Evolutionary conservation across 2,113 vertebrate species (phyloP), one percentile per base, ranked within the genome.

Genomic region (Meleagris gallopavo): DNA sequence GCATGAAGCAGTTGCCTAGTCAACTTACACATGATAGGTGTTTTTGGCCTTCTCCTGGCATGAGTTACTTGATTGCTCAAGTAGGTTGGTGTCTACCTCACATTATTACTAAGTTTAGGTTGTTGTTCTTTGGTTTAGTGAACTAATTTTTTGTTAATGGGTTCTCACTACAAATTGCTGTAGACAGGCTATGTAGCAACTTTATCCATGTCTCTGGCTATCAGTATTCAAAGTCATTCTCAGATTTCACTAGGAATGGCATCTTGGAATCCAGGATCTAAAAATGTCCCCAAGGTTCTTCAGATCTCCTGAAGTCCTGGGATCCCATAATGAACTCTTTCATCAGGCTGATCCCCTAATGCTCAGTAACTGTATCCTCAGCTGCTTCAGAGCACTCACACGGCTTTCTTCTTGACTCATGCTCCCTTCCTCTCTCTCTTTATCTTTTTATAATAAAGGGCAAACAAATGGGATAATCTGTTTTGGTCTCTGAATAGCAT

Each of bases 21-120:
- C 77, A n/a, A 22, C 30, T 70, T 74, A 11, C 0, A 0, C 0
- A 0, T 67, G 77, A n/a, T 36, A 79, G 52, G 46, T 67, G 89
- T 76, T 79, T 67, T 87, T 75, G 75, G 58, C 81, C 71, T 79
- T 92, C 54, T 88, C 32, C 45, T 91, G 50, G 21, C 6, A 0
- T 52, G 71, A 52, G 17, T 73, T 27, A 80, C 34, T 83, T 75
- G 36, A 62, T 77, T 89, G n/a, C 73, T 69, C 52, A 79, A 84
- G 43, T 43, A 77, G 48, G 57, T 76, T 50, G 54, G 50, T 25
- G 45, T 27, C 73, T 92, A 72, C 48, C 58, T 92, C 86, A 86
- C 69, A 76, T 50, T 73, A 61, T 83, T 93, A 25, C 93, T 93
- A 83, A 95, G 32, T 81, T 89, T 86, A 96, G 66, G 30, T 81